Percentiles rank a stretch among this genome's conserved stretches.
Conservation (phyloP, 1,140 invertebrate species). For the Drosophila kikkawai region DNA sequence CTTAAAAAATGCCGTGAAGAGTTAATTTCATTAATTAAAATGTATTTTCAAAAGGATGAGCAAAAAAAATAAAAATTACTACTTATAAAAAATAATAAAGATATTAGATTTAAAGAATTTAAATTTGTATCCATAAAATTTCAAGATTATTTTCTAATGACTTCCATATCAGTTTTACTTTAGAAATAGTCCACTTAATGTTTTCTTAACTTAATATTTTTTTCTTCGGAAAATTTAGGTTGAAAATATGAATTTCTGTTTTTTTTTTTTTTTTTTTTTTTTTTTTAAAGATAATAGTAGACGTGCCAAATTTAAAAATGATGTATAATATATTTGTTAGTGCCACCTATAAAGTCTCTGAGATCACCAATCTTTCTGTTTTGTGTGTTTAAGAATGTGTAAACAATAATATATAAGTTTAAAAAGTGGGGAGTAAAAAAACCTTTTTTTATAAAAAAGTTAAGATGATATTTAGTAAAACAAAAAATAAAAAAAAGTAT, state of each 20-base stretch:
- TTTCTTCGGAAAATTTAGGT: too few species aligned
- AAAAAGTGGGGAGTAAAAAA: not conserved
- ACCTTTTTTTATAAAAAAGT: not conserved
- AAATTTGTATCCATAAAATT: not conserved
- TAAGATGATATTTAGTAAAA: too few species aligned
- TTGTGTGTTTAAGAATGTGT: not conserved
- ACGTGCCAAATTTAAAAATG: too few species aligned
- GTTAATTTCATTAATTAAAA: not conserved
- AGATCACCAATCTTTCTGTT: not conserved
- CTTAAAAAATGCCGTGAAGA: not conserved
- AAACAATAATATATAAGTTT: too few species aligned
- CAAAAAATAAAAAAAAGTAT: too few species aligned
- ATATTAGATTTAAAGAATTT: not conserved
- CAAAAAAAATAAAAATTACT: not conserved
- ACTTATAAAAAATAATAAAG: not conserved
- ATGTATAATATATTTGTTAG: too few species aligned
- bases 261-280: too few species aligned
- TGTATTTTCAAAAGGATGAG: not conserved
- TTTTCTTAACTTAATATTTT: too few species aligned
- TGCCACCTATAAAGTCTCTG: not conserved
- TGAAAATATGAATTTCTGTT: too few species aligned
- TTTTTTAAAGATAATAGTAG: too few species aligned
- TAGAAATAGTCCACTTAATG: too few species aligned
- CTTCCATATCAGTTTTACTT: too few species aligned
- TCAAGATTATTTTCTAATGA: not conserved